Evolutionary conservation across 2,113 vertebrate species (phyloP), one percentile per base, ranked within the genome.

Genomic region (Diphyllodes magnificus): DNA sequence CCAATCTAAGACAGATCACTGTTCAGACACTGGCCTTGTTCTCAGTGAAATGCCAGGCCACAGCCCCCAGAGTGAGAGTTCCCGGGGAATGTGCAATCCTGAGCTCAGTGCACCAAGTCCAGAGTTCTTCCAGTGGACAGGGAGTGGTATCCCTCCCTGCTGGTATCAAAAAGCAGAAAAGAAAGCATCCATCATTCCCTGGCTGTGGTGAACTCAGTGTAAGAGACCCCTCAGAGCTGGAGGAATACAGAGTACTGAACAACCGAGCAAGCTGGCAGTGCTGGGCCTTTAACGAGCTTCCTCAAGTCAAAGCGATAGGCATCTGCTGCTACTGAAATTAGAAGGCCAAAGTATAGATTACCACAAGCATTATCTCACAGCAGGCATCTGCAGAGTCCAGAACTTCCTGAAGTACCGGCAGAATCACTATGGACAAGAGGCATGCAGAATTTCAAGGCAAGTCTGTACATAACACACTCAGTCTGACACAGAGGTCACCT

Each of bases 351-450:
- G 27, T 22, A 71, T 18, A 7, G n/a, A 86, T 90, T 83, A 66
- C 42, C 56, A 85, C 30, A 35, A 1, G 1, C 42, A 77, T 81
- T 93, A 92, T 83, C 88, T 83, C 64, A 27, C 71, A 90, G 21
- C 51, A 86, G 54, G 60, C 64, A 93, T 81, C 94, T 81, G 71
- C 76, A 88, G 75, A 90, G 88, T n/a, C 92, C 88, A 86, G 92
- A 96, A 93, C 59, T 97, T 95, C 95, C 76, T 90, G 95, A 96
- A 94, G 60, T 59, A 88, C 96, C 15, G 27, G 95, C 63, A 92
- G 76, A 77, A 90, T 86, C 86, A 77, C 76, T 45, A 9, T 6
- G 82, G 94, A 83, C 94, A 93, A 49, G 30, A 70, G 82, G 39
- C 47, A 86, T 0, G 28, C 28, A 83, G 75, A 73, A 88, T 42